Percentiles rank a stretch among this genome's conserved stretches.
phyloP scores from a whole-genome alignment of 2,888 invertebrate genomes.

The Hydrotaea diabolus region DNA sequence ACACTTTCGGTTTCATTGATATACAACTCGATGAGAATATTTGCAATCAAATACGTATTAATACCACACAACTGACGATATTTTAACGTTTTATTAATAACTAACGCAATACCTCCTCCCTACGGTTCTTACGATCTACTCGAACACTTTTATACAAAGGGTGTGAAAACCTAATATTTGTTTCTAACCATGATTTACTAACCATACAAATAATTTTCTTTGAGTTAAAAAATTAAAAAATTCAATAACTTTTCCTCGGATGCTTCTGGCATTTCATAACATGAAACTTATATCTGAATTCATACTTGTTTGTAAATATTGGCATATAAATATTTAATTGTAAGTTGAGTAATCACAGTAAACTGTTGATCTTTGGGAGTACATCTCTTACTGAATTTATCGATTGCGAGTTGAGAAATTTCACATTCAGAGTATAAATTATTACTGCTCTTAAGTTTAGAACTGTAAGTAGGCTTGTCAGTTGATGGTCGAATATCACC shows the following conservation, averaged over 20 bases:
- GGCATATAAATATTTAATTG: conserved; percentile 39
- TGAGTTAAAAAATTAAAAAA: conserved; percentile 40
- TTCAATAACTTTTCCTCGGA: conserved; percentile 40
- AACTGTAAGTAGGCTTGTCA: neutral
- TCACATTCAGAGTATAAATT: conserved; percentile 30
- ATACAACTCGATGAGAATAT: conserved; percentile 38
- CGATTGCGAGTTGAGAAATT: conserved; percentile 33
- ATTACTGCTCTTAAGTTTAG: neutral
- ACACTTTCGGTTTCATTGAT: neutral
- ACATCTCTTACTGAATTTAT: conserved; percentile 30
- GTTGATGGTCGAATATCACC: neutral
- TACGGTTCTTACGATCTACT: conserved; percentile 20
- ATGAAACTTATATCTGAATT: conserved; percentile 30
- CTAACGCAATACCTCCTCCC: conserved; percentile 51
- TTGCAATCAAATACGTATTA: conserved; percentile 50
- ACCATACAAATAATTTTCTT: conserved; percentile 41
- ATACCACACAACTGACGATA: conserved; percentile 9
- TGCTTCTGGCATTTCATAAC: conserved; percentile 45
- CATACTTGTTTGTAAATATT: conserved; percentile 33
- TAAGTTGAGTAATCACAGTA: conserved; percentile 36
- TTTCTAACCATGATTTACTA: conserved; percentile 25
- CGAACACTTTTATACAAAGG: conserved; percentile 36
- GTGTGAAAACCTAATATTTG: neutral
- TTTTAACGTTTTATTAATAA: conserved; percentile 4
- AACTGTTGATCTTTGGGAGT: conserved; percentile 43